A percentile compares a stretch with the other conserved stretches of the same genome.
These are phyloP conservation scores for Pholis gunnellus DNA, from an alignment of 2,113 vertebrate genomes.

Conservation along the genomic window DNA sequence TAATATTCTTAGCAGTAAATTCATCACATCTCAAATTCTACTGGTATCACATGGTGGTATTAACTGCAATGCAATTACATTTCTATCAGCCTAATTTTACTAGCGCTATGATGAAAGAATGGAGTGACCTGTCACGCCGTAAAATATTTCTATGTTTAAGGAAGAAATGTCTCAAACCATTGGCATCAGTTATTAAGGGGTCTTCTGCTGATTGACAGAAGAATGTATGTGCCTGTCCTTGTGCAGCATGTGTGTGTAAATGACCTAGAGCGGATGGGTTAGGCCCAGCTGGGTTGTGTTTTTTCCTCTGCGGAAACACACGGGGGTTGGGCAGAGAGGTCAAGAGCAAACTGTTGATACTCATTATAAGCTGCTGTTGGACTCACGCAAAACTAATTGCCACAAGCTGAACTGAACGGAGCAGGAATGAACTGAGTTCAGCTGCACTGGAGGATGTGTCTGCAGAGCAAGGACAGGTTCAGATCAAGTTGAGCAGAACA, in stretches of 20 bases:
- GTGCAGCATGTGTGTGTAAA: conserved; percentile 21
- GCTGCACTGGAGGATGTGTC: conserved; percentile 16
- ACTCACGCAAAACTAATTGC: conserved; percentile 66
- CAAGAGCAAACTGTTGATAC: conserved; percentile 71
- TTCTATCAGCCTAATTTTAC: not conserved
- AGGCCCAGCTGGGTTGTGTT: conserved; percentile 58
- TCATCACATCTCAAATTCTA: not conserved
- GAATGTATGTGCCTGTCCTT: conserved; percentile 13
- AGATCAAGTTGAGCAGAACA: conserved; percentile 17
- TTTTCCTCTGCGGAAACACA: conserved; percentile 73
- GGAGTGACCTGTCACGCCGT: not conserved
- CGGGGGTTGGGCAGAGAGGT: conserved; percentile 53
- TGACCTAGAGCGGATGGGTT: conserved; percentile 66
- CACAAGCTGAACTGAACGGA: conserved; percentile 43
- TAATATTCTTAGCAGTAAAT: not conserved
- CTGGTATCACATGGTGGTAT: not conserved
- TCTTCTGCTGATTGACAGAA: not conserved
- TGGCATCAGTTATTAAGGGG: not conserved
- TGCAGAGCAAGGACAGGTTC: not conserved
- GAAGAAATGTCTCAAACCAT: not conserved
- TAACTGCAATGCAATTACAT: too few relatives aligned
- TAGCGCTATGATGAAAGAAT: not conserved
- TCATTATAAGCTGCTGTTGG: conserved; percentile 61
- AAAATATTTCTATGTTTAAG: not conserved
- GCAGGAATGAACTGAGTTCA: conserved; percentile 34